Conservation (phyloP, 2,113 vertebrate genomes). For the Vulpes vulpes region DNA sequence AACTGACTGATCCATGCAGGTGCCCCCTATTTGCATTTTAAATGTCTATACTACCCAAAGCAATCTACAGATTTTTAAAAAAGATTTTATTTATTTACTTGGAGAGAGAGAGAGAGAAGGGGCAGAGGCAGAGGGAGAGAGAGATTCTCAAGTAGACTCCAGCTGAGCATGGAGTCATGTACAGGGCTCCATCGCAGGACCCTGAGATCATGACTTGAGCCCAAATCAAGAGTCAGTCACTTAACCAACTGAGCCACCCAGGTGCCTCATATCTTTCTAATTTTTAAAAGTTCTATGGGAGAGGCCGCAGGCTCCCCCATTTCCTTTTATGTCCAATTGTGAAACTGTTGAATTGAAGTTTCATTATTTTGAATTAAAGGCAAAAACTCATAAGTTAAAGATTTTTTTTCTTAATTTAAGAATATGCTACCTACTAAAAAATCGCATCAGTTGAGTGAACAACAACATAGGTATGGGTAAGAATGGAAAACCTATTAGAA, state of each 20-base stretch:
- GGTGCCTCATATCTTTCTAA: slow-evolving; percentile 3
- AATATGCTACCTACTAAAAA: slow-evolving; percentile 58
- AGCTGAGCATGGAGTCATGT: background rate
- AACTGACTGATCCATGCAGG: too few relatives aligned
- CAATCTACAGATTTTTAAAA: background rate
- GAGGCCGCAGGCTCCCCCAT: background rate
- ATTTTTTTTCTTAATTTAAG: slow-evolving; percentile 69
- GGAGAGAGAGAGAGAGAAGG: background rate
- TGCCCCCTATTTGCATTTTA: background rate
- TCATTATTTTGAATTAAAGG: too few relatives aligned
- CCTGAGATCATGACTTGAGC: background rate
- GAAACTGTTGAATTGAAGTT: slow-evolving; percentile 13
- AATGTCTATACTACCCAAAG: background rate
- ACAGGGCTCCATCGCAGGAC: background rate
- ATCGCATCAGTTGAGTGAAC: slow-evolving; percentile 60
- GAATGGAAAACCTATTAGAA: slow-evolving; percentile 77
- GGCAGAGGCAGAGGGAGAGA: background rate
- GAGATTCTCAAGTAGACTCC: background rate
- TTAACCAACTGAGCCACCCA: background rate
- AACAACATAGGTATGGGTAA: slow-evolving; percentile 65
- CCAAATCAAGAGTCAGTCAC: background rate
- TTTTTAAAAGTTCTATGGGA: slow-evolving; percentile 34
- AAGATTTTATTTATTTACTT: background rate
- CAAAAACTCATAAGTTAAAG: slow-evolving; percentile 62
- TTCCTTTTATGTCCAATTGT: slow-evolving; percentile 59